These are phyloP conservation scores for Lasius platythorax DNA, from an alignment of 2,888 invertebrate genomes.

Conservation along the genomic window DNA sequence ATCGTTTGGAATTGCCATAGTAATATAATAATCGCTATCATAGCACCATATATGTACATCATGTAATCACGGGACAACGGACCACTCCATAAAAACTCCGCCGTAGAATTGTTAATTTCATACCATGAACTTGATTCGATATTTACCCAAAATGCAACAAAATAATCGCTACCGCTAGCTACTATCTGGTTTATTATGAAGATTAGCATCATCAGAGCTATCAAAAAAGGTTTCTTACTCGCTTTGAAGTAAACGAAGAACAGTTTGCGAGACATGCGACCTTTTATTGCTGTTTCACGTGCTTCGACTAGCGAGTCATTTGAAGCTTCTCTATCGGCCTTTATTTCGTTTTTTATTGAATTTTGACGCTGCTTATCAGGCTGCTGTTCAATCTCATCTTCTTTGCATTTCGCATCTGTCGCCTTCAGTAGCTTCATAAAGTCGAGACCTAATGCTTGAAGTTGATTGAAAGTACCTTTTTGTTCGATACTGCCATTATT, in stretches of 20 bases:
- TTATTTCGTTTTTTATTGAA: background rate
- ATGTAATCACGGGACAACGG: constrained; percentile 84
- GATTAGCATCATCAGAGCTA: constrained; percentile 77
- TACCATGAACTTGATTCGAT: constrained; percentile 85
- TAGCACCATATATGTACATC: constrained; percentile 87
- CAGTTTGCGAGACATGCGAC: constrained; percentile 69
- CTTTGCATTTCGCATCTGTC: background rate
- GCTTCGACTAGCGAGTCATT: constrained; percentile 45
- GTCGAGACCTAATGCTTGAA: constrained; percentile 88
- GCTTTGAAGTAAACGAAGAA: constrained; percentile 81
- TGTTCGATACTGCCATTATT: constrained; percentile 88
- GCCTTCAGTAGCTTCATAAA: constrained; percentile 85
- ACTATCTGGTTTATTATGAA: constrained; percentile 77
- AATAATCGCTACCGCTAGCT: constrained; percentile 83
- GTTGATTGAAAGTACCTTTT: constrained; percentile 88
- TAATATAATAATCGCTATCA: constrained; percentile 84
- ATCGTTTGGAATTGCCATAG: constrained; percentile 85
- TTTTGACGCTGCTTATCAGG: background rate
- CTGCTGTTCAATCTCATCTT: background rate
- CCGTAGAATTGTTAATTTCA: constrained; percentile 49
- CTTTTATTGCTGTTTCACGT: constrained; percentile 67
- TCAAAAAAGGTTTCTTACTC: constrained; percentile 75
- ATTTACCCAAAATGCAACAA: constrained; percentile 87
- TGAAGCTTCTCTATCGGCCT: constrained; percentile 77
- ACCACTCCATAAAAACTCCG: constrained; percentile 59